Base-by-base conservation (phyloP, 1,140 invertebrate species). In the Neodiprion fabricii region DNA sequence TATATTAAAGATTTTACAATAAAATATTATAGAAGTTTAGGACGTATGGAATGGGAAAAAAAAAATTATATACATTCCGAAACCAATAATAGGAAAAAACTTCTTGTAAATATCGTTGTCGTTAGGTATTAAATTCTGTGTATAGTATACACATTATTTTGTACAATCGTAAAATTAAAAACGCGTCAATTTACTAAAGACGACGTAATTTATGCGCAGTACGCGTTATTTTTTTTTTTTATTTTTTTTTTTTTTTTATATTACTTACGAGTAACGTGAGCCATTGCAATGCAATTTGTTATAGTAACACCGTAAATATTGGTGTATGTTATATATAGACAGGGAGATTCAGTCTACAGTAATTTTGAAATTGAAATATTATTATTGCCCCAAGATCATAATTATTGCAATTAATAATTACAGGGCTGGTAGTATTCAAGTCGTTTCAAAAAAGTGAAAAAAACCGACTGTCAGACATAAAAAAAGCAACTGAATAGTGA, bases 201-300 rank as follows among this genome's bases (percentile, higher is more conserved):
- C 28, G 28, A 40, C 28, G 53, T 40, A 61, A 61, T 40, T 61
- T 12, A 61, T 61, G 11, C n/a, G 8, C 11, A 14, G n/a, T 61
- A 61, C n/a, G 53, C 53, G 53, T 17, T 12, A 7, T 61, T 61
- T 61, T 61, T 61, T 61, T 4, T 61, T 61, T 61, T 61, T 61
- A 4, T 10, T 71, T n/a, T 53, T 74, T 49, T 61, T 74, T 70
- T 78, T 75, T n/a, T 77, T 77, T 70, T 66, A 21, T 47, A 17
- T 40, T 40, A 40, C 28, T 40, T 40, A 40, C 28, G 28, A 40
- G 28, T 40, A 48, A 73, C 75, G 79, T 76, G 81, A 75, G 80
- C 80, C 83, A 85, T 83, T 85, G 75, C 83, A 86, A 85, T 86
- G 84, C 85, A 85, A 84, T 84, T 83, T 80, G 80, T 66, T 77